Base-by-base conservation (phyloP, 2,888 invertebrate genomes). In the Limnephilus auricula region DNA sequence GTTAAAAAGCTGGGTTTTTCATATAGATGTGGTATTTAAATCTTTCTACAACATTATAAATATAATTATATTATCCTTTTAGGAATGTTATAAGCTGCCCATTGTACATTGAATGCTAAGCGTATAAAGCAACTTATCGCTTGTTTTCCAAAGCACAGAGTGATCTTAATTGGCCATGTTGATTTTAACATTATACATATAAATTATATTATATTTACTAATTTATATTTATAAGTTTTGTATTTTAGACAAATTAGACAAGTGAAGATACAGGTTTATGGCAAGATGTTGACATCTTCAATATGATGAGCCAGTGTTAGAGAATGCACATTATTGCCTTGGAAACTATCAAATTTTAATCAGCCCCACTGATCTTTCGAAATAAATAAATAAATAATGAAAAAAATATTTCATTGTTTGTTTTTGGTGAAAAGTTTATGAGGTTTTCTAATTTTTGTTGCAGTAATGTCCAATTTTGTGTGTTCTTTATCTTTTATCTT, bases 101-200 rank as follows among this genome's bases (percentile, higher is more conserved):
- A 45, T 37, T 85, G 85, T 85, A 85, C 40, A 85, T 40, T 85
- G 85, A 85, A n/a, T 6, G 85, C 85, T n/a, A 40, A 30, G 40
- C 30, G 40, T 45, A 37, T 34, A 34, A 82, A 34, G 34, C 32
- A 37, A 25, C 6, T 34, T 13, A 2, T 82, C 34, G 82, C 82
- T 82, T 82, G 34, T 82, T 34, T 82, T 82, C 34, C 82, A 40
- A 85, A 85, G 40, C 78, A 83, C 32, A 84, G 50, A 84, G 89
- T 89, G 89, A 91, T 90, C 32, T 87, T 80, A 90, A 89, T 91
- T 89, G 91, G 91, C 91, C 91, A 91, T 91, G 85, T 91, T 89
- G 65, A 79, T 79, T 50, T 65, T 88, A 90, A 88, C 89, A 82
- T 80, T 80, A 37, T 82, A 82, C 89, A 82, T 89, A 80, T n/a